Percentiles rank a stretch among this genome's conserved stretches.
Evolutionary conservation across 2,888 invertebrate genomes (phyloP).

Genomic region (Gymnoscelis rufifasciata): DNA sequence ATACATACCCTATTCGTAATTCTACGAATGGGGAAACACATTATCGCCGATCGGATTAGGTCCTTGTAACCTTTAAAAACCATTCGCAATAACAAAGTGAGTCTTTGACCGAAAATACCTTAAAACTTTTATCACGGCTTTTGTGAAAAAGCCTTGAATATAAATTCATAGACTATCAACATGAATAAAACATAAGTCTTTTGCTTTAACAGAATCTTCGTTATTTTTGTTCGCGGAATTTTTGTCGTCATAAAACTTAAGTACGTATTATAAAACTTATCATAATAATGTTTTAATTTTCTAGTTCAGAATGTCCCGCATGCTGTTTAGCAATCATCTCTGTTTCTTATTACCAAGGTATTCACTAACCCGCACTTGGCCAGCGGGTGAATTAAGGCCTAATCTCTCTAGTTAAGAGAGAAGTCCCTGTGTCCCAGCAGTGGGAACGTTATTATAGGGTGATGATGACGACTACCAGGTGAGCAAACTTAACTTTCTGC

Average conservation of each 20-base stretch:
- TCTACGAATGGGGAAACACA: conserved; percentile 31
- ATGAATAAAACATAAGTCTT: conserved; percentile 4
- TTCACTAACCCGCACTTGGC: too few species aligned
- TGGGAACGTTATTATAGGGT: too few species aligned
- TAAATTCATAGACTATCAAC: conserved; percentile 4
- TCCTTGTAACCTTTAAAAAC: background rate
- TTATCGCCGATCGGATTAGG: conserved; percentile 19
- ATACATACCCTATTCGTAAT: conserved; percentile 23
- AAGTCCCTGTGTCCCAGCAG: too few species aligned
- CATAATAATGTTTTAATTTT: too few species aligned
- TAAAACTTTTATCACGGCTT: conserved; percentile 3
- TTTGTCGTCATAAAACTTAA: background rate
- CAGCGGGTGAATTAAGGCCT: too few species aligned
- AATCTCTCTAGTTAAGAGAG: too few species aligned
- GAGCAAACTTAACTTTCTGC: too few species aligned
- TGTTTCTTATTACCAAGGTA: too few species aligned
- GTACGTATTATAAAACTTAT: too few species aligned
- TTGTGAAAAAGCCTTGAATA: conserved; percentile 3
- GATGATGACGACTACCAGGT: too few species aligned
- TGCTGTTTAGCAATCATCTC: too few species aligned
- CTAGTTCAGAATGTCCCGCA: too few species aligned
- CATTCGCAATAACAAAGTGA: background rate
- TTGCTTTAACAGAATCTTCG: background rate
- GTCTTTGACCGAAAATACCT: conserved; percentile 3
- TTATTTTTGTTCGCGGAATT: background rate